phyloP scores from a whole-genome alignment of 2,888 invertebrate species.

The Eupithecia centaureata region DNA sequence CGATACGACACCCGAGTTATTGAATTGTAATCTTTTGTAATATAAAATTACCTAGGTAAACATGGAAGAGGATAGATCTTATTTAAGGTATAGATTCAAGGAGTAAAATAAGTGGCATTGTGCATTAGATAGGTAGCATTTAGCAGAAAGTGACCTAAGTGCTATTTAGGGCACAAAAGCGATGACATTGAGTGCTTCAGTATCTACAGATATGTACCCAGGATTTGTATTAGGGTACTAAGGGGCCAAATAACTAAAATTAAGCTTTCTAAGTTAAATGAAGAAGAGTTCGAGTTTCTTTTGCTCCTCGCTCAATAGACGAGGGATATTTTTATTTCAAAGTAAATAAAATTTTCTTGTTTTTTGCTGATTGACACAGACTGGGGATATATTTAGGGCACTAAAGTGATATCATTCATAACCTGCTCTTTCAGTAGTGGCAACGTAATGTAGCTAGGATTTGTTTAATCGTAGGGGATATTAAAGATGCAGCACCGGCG shows the following conservation, averaged over 20 bases:
- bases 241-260: neutral
- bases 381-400: no score
- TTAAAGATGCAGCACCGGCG: no score
- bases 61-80: no score
- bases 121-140: slow-evolving; percentile 24
- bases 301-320: neutral
- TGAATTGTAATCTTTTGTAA: no score
- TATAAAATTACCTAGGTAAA: no score
- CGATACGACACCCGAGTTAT: no score
- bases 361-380: neutral
- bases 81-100: no score
- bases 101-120: neutral
- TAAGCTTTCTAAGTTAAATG: neutral
- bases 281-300: neutral
- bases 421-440: neutral
- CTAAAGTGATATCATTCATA: neutral
- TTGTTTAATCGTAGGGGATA: no score
- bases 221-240: neutral
- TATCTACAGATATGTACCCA: slow-evolving; percentile 11
- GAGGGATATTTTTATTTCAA: neutral
- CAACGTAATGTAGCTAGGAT: neutral
- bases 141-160: slow-evolving; percentile 37
- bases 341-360: neutral
- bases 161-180: slow-evolving; percentile 40
- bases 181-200: slow-evolving; percentile 40